Base-by-base conservation (phyloP, 2,888 invertebrate genomes). In the Hypomecis atomaria region DNA sequence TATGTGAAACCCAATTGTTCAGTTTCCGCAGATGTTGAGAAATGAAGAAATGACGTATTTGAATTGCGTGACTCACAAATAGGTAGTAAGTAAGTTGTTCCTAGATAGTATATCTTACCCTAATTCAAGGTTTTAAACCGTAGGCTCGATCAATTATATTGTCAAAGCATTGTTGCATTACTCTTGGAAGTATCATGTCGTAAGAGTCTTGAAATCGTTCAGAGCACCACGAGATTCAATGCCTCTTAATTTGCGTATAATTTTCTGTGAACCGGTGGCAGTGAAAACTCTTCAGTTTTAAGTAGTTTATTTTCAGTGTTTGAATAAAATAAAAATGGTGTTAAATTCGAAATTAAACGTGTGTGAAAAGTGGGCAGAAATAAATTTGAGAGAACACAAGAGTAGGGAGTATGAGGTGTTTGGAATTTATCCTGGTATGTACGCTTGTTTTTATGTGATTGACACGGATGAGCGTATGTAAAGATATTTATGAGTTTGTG, bases 351-450 rank as follows among this genome's bases (percentile, higher is more conserved):
- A 60, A 67, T 56, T 67, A 11, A 71, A 73, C 56, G 58, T 73
- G 43, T 83, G 84, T 78, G 81, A 79, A 68, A 81, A 78, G 74
- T 82, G 80, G 81, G 75, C 72, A 13, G 72, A 79, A 45, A 69
- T 72, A 33, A 73, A 75, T 66, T 69, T 69, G n/a, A 57, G 62
- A 48, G 42, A 55, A n/a, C 75, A 73, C 59, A 65, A 48, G 59
- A 57, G 52, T 59, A 68, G 47, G 61, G 45, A 58, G 62, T 70
- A 62, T 65, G 57, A 65, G 69, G 60, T 49, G 47, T 44, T 56
- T 40, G 56, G 56, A 56, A 23, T 56, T 38, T 71, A 66, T 55
- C 56, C 71, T 63, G 78, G 80, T 81, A 77, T 47, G 70, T 61
- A 40, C 23, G 5, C 9, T 10, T 40, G 3, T 40, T 40, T 40